Evolutionary conservation across 30 jellyfish, hydroid and myxozoan genomes (phyloP), one percentile per base, ranked within the genome.

Genomic region (Euphysa ruthae): DNA sequence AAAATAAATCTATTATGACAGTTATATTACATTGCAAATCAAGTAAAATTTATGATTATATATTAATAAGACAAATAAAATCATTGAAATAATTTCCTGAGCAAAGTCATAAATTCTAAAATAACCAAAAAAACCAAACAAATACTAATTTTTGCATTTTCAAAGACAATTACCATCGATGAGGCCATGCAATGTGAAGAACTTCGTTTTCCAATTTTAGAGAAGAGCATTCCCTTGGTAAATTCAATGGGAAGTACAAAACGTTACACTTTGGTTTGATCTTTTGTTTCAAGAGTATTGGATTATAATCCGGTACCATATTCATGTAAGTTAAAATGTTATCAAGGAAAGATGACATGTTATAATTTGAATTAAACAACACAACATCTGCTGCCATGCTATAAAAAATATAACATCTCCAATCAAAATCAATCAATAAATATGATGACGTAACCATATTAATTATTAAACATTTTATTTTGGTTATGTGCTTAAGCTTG

Each of bases 151-250:
- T 46, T 46, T 46, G 10, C 23, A 4, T 2, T 2, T 2, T n/a
- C 18, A 46, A 46, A 46, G 3, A 2, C 23, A n/a, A 5, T 46
- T 49, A 87, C 97, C 97, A 87, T 73, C 97, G 57, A 63, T 87
- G 97, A 25, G 97, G 87, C 97, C 97, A 87, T 0, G 81, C 94
- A 57, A 87, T 73, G 69, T 87, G 97, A 58, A 87, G 62, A 29
- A 93, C 43, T 16, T 32, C 21, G 26, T 24, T 14, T n/a, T 34
- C 35, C 18, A 7, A 7, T 28, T 13, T 33, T 33, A 6, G 21
- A 7, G 42, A 32, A 28, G 18, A 12, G 1, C 29, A 16, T 38
- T 31, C 6, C 24, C 23, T 24, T 3, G 77, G 70, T 22, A 44
- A 7, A 15, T 35, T 30, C 26, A 87, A 64, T 49, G 94, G 94